Base-by-base conservation (phyloP, 2,797 vertebrate species). In the Sciaenops ocellatus region DNA sequence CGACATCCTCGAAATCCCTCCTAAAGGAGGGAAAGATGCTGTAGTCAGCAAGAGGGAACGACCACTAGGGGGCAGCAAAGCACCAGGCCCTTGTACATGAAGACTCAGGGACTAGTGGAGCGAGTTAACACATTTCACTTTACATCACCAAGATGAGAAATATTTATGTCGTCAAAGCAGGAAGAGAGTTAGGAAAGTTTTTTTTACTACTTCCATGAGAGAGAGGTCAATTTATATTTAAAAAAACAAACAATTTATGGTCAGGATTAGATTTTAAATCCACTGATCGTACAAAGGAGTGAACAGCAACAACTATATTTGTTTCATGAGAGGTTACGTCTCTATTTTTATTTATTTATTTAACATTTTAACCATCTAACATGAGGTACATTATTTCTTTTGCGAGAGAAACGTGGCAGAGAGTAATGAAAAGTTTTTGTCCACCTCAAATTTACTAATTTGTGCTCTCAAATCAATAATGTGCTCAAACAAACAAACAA, bases 1-100 rank as follows among this genome's bases (percentile, higher is more conserved):
- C 9, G 22, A 5, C 13, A 12, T 9, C 50, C 30, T 3, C 16
- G 4, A 34, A 60, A 28, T 52, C 22, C 34, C 47, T 16, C 12
- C 41, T 30, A 79, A 48, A 68, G n/a, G 18, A 5, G 48, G 44
- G n/a, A 60, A 34, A 18, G 56, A 46, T 67, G 55, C 73, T 34
- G 20, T 54, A 62, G 18, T 5, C 7, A 60, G 57, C 9, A 1
- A 20, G 42, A 69, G 51, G 79, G 68, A 46, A 24, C 13, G 12
- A 77, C 86, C 93, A 91, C 88, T 79, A 90, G 90, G 73, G 81
- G 89, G 89, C 78, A 68, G 68, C 82, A 85, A 5, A 60, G n/a
- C n/a, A 17, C 6, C 62, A 22, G 64, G 15, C 46, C 22, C 26
- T 41, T 52, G 41, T 18, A 34, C 69, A 24, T 47, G 44, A 73